Percentiles rank a stretch among this genome's conserved stretches.
These are phyloP conservation scores for Leptosomus discolor DNA, from an alignment of 2,113 vertebrate species.

Conservation along the genomic window DNA sequence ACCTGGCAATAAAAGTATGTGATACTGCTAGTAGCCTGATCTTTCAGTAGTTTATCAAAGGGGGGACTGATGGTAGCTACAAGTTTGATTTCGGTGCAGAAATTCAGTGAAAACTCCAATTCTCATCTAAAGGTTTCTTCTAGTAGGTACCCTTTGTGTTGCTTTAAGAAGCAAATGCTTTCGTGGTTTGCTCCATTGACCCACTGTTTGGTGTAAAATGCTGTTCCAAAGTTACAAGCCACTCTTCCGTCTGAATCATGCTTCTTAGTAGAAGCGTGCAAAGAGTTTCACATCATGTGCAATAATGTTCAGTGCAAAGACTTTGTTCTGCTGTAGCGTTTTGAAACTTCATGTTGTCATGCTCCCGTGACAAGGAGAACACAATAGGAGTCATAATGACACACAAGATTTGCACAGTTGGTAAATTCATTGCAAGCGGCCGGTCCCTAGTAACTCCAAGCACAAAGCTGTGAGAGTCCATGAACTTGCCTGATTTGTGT, in stretches of 20 bases:
- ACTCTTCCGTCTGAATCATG: neutral
- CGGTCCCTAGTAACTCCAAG: neutral
- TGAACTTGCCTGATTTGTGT: neutral
- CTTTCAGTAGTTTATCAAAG: neutral
- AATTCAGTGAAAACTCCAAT: neutral
- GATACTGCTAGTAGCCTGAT: neutral
- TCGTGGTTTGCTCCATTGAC: neutral
- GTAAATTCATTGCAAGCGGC: neutral
- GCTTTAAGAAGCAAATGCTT: neutral
- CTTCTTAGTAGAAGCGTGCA: neutral
- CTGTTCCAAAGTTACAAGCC: neutral
- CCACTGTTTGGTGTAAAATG: neutral
- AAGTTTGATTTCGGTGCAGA: neutral
- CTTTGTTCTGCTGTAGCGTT: neutral
- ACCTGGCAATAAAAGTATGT: neutral
- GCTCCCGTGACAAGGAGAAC: constrained; percentile 7
- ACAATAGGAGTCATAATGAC: constrained; percentile 21
- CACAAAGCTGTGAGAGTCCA: neutral
- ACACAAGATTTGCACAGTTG: constrained; percentile 3
- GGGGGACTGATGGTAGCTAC: neutral
- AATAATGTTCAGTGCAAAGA: neutral
- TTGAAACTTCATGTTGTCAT: constrained; percentile 18
- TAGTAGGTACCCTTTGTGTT: neutral
- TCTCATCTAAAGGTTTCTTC: neutral
- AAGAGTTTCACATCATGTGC: neutral